Conservation (phyloP, 2,797 vertebrate species). For the Synaphobranchus kaupii region DNA sequence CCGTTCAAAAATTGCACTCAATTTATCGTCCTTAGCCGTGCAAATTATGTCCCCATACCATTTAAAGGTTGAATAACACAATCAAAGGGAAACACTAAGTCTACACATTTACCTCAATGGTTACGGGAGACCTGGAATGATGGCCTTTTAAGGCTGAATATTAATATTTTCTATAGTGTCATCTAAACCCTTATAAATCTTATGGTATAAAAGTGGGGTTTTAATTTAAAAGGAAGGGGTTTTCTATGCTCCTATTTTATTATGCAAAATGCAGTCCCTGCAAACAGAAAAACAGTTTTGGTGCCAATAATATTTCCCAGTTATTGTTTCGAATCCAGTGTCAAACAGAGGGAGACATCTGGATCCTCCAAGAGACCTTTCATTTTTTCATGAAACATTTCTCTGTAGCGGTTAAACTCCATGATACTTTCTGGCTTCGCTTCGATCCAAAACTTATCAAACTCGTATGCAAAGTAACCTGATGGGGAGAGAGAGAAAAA, state of each 20-base stretch:
- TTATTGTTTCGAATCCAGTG: slow-evolving; percentile 53
- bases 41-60: slow-evolving; percentile 40
- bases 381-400: slow-evolving; percentile 90
- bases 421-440: slow-evolving; percentile 97
- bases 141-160: slow-evolving; percentile 48
- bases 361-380: slow-evolving; percentile 80
- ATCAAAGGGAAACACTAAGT: slow-evolving; percentile 29
- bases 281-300: slow-evolving; percentile 21
- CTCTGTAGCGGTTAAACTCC: slow-evolving; percentile 96
- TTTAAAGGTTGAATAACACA: slow-evolving; percentile 44
- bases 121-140: slow-evolving; percentile 46
- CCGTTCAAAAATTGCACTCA: not conserved
- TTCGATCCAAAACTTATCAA: slow-evolving; percentile 96
- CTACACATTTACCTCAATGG: slow-evolving; percentile 5
- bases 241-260: not conserved
- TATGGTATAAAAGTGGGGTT: slow-evolving; percentile 24
- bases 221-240: slow-evolving; percentile 26
- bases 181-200: slow-evolving; percentile 33
- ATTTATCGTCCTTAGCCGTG: slow-evolving; percentile 30
- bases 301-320: slow-evolving; percentile 13
- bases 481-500: slow-evolving; percentile 29
- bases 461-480: slow-evolving; percentile 96
- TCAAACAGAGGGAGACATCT: slow-evolving; percentile 70
- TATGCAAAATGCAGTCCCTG: slow-evolving; percentile 17
- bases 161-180: slow-evolving; percentile 42